Conservation (phyloP, 2,797 vertebrate genomes). For the Sebastiscus albofasciatus region DNA sequence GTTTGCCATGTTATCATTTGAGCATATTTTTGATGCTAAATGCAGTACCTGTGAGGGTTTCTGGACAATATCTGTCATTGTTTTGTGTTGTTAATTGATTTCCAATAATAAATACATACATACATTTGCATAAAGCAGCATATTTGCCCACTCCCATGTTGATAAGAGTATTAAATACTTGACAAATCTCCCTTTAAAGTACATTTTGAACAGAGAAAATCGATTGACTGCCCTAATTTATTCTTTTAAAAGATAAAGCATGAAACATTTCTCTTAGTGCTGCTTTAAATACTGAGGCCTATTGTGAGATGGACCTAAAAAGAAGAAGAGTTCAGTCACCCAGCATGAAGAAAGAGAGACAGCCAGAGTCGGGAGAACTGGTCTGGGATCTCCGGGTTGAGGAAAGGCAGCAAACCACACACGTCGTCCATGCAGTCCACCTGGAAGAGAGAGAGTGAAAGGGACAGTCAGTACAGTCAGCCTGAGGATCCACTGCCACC, state of each 20-base stretch:
- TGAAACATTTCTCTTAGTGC: background rate
- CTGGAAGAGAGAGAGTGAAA: conserved; percentile 67
- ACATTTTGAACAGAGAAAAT: too few species aligned
- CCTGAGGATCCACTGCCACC: conserved; percentile 3
- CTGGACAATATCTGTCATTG: too few species aligned
- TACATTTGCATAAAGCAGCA: too few species aligned
- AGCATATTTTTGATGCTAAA: too few species aligned
- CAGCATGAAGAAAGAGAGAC: conserved; percentile 96
- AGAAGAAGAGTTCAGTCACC: conserved; percentile 78
- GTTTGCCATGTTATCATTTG: too few species aligned
- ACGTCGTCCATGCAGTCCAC: conserved; percentile 98
- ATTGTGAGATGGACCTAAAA: background rate
- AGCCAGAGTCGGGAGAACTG: conserved; percentile 99
- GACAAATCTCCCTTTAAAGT: too few species aligned
- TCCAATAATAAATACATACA: too few species aligned
- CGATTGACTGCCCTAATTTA: background rate
- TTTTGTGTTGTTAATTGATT: too few species aligned
- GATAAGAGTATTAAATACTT: too few species aligned
- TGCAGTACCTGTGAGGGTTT: accelerated
- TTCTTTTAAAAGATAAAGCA: background rate
- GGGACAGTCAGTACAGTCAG: background rate
- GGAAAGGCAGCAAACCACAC: conserved; percentile 95
- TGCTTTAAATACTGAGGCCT: background rate
- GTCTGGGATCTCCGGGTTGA: conserved; percentile 96
- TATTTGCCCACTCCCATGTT: too few species aligned